A percentile compares a stretch with the other conserved stretches of the same genome.
phyloP scores from a whole-genome alignment of 2,888 invertebrate species.

The Torymus tubicola region DNA sequence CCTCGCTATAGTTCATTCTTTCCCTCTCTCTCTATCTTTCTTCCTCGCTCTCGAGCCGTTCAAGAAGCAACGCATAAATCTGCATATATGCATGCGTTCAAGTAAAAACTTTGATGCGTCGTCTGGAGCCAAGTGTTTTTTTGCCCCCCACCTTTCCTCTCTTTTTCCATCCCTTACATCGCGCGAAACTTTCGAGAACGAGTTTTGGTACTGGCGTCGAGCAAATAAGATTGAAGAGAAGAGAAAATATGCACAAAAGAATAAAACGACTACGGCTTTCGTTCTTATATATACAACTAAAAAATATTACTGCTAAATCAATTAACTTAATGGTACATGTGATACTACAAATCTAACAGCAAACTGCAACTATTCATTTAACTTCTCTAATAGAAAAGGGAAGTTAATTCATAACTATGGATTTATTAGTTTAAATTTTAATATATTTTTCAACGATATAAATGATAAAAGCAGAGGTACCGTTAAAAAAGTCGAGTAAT shows the following conservation, averaged over 20 bases:
- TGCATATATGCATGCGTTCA: constrained; percentile 72
- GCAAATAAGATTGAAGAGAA: constrained; percentile 47
- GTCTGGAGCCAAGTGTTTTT: constrained; percentile 61
- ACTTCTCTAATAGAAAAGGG: too few species aligned
- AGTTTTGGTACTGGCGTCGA: constrained; percentile 55
- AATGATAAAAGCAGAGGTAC: too few species aligned
- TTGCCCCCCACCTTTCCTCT: constrained; percentile 51
- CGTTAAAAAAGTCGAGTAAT: too few species aligned
- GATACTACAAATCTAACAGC: too few species aligned
- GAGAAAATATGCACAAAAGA: constrained; percentile 45
- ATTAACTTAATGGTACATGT: too few species aligned
- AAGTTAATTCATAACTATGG: too few species aligned
- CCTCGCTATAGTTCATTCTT: background rate
- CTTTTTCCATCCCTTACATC: constrained; percentile 43
- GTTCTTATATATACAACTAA: background rate
- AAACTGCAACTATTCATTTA: too few species aligned
- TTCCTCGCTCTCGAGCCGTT: constrained; percentile 59
- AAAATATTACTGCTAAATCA: too few species aligned
- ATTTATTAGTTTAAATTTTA: too few species aligned
- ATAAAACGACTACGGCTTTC: constrained; percentile 1
- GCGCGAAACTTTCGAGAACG: constrained; percentile 62
- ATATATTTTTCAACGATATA: too few species aligned
- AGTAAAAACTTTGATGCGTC: constrained; percentile 69
- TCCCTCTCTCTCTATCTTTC: constrained; percentile 59
- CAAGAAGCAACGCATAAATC: constrained; percentile 71